Percentiles rank a stretch among this genome's conserved stretches.
These are phyloP conservation scores for Melanotaenia duboulayi DNA, from an alignment of 2,113 vertebrate genomes.

Conservation along the genomic window DNA sequence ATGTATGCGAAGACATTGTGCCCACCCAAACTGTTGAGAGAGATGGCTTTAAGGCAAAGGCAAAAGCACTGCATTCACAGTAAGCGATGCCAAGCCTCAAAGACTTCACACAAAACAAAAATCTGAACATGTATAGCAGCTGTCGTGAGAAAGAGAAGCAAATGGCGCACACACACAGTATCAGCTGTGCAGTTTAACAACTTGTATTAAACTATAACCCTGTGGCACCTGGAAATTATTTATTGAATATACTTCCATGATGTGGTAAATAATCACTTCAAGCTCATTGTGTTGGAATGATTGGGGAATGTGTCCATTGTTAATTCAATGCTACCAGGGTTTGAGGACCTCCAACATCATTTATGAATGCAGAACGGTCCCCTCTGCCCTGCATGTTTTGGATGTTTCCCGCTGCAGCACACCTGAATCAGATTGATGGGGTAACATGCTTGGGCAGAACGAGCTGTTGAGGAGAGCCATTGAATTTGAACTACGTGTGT, in stretches of 20 bases:
- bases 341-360: too few relatives aligned
- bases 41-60: constrained; percentile 32
- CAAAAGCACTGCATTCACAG: constrained; percentile 45
- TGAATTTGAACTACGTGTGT: too few relatives aligned
- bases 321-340: too few relatives aligned
- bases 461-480: too few relatives aligned
- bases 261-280: too few relatives aligned
- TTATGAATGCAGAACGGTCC: too few relatives aligned
- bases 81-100: constrained; percentile 41
- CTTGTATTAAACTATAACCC: constrained; percentile 27
- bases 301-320: too few relatives aligned
- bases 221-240: constrained; percentile 4
- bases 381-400: too few relatives aligned
- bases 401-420: too few relatives aligned
- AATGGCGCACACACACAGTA: constrained; percentile 47
- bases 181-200: constrained; percentile 51
- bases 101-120: constrained; percentile 70
- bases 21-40: constrained; percentile 39
- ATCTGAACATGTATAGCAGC: constrained; percentile 66
- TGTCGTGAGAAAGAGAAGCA: constrained; percentile 71
- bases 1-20: constrained; percentile 12
- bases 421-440: too few relatives aligned
- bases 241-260: background rate
- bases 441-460: too few relatives aligned
- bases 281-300: too few relatives aligned